phyloP scores from a whole-genome alignment of 1,140 invertebrate genomes.

The Prorops nasuta region DNA sequence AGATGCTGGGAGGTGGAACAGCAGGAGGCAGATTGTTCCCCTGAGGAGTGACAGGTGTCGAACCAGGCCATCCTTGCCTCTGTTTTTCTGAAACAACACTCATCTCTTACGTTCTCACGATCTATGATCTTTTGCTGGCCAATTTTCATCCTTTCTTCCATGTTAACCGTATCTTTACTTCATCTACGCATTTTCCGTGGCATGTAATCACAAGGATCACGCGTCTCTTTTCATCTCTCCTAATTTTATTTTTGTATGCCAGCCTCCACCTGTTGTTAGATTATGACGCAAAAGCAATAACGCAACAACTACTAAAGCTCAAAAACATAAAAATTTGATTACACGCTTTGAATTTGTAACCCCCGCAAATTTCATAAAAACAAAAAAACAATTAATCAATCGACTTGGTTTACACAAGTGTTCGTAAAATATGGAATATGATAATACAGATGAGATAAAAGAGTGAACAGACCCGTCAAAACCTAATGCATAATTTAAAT shows the following conservation, averaged over 20 bases:
- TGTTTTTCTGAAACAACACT: constrained; percentile 58
- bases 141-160: constrained; percentile 12
- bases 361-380: too few relatives aligned
- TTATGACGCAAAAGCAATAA: constrained; percentile 35
- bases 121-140: constrained; percentile 11
- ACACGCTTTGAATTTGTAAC: too few relatives aligned
- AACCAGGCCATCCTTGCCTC: constrained; percentile 56
- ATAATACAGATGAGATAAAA: constrained; percentile 19
- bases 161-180: constrained; percentile 13
- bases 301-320: constrained; percentile 39
- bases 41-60: constrained; percentile 54
- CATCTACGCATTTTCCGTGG: constrained; percentile 25
- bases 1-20: constrained; percentile 59
- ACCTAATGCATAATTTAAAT: constrained; percentile 22
- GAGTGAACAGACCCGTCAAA: constrained; percentile 18
- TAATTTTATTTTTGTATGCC: constrained; percentile 12
- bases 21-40: constrained; percentile 53
- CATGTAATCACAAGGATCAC: too few relatives aligned
- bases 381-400: too few relatives aligned
- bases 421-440: too few relatives aligned
- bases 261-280: constrained; percentile 41
- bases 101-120: constrained; percentile 48
- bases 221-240: too few relatives aligned
- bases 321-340: constrained; percentile 24
- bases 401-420: too few relatives aligned